These are phyloP conservation scores for Euphonia xanthogaster DNA, from an alignment of 2,797 vertebrate species.

Conservation along the genomic window DNA sequence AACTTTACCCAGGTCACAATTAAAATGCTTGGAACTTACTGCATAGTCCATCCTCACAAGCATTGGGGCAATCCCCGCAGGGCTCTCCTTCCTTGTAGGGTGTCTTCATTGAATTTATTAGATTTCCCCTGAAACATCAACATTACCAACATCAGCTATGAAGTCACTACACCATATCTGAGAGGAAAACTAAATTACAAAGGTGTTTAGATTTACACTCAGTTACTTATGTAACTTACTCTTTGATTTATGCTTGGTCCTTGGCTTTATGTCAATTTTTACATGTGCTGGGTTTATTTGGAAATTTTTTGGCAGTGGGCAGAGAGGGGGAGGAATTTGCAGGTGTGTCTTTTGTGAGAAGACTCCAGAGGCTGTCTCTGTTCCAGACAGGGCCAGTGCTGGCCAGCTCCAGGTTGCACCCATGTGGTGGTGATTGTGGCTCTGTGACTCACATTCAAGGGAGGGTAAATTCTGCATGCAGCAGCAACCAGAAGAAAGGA, in stretches of 20 bases:
- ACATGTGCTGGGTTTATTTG: neutral
- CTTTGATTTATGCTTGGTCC: neutral
- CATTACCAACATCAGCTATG: neutral
- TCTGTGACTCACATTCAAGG: neutral
- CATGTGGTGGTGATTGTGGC: accelerated
- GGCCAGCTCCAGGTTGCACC: neutral
- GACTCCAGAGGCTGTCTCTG: neutral
- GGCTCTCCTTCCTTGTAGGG: slow-evolving; percentile 73
- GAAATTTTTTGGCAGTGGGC: neutral
- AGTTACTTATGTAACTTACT: neutral
- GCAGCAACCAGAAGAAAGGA: neutral
- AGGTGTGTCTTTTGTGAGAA: neutral
- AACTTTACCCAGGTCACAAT: neutral
- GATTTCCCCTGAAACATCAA: slow-evolving; percentile 79
- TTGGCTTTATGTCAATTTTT: neutral
- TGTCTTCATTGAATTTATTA: neutral
- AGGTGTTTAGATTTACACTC: neutral
- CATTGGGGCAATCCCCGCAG: slow-evolving; percentile 75
- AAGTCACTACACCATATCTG: neutral
- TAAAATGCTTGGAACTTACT: slow-evolving; percentile 64
- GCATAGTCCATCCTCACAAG: slow-evolving; percentile 78
- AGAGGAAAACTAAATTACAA: neutral
- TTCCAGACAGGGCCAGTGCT: neutral
- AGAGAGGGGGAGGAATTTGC: neutral
- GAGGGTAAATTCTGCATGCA: neutral